A percentile compares a stretch with the other conserved stretches of the same genome.
Conservation (phyloP, 2,888 invertebrate genomes). For the Agonopterix heracliana region DNA sequence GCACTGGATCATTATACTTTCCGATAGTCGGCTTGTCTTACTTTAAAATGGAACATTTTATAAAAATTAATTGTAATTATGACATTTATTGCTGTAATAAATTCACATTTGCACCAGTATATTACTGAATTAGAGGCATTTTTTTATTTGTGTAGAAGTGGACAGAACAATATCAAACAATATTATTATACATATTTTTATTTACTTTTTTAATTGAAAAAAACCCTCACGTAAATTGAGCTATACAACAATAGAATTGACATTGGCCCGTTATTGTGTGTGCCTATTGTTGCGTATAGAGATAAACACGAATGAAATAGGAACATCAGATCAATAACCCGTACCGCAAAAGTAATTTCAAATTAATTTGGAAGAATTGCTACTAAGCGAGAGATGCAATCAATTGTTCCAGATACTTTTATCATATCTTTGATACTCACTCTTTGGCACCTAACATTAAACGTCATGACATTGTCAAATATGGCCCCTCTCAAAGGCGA, state of each 20-base stretch:
- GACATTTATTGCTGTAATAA: constrained; percentile 65
- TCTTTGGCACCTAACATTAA: constrained; percentile 73
- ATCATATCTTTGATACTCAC: constrained; percentile 68
- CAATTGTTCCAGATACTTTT: constrained; percentile 55
- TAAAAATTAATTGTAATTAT: constrained; percentile 58
- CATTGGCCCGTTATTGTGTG: constrained; percentile 48
- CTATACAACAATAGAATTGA: constrained; percentile 72
- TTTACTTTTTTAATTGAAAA: constrained; percentile 43
- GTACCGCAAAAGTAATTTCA: constrained; percentile 64
- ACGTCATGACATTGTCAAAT: constrained; percentile 47
- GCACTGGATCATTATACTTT: constrained; percentile 72
- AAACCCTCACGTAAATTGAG: constrained; percentile 69
- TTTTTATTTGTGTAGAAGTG: constrained; percentile 52
- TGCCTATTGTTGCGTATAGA: constrained; percentile 52
- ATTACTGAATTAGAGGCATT: constrained; percentile 54
- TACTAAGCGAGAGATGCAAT: constrained; percentile 57
- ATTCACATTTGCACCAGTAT: constrained; percentile 62
- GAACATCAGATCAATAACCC: constrained; percentile 75
- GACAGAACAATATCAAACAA: constrained; percentile 63
- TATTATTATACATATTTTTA: constrained; percentile 38
- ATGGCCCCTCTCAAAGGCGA: constrained; percentile 39
- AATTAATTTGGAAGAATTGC: constrained; percentile 67
- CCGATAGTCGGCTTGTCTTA: constrained; percentile 60
- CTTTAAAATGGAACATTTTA: constrained; percentile 61
- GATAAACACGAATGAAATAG: constrained; percentile 57